These are phyloP conservation scores for Crocallis elinguaria DNA, from an alignment of 2,888 invertebrate species.

Conservation along the genomic window DNA sequence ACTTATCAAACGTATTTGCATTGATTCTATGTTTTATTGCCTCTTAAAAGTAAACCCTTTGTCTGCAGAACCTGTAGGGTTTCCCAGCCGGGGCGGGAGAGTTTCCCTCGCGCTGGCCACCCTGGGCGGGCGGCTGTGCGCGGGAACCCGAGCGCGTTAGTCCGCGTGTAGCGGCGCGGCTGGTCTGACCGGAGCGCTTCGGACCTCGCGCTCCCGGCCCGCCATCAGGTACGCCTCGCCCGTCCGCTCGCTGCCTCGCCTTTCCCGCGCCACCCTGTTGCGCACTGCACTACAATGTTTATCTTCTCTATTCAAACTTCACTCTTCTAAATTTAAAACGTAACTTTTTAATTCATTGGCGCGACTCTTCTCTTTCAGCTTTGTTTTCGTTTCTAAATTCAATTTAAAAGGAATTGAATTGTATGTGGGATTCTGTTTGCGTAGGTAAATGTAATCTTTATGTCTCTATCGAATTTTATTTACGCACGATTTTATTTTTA, in stretches of 20 bases:
- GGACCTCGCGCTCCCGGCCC: slow-evolving; percentile 61
- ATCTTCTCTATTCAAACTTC: slow-evolving; percentile 42
- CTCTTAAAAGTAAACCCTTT: neutral
- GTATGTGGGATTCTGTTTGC: slow-evolving; percentile 23
- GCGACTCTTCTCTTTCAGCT: slow-evolving; percentile 31
- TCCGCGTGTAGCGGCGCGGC: slow-evolving; percentile 77
- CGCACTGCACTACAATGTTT: slow-evolving; percentile 77
- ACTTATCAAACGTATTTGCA: too few species aligned
- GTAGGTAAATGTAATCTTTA: slow-evolving; percentile 21
- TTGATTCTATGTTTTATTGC: neutral
- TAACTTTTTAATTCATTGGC: slow-evolving; percentile 25
- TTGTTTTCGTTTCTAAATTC: slow-evolving; percentile 26
- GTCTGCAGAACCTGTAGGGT: neutral
- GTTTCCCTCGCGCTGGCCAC: slow-evolving; percentile 47
- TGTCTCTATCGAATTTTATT: slow-evolving; percentile 21
- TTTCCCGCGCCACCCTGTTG: slow-evolving; percentile 72
- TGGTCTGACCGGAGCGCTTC: slow-evolving; percentile 57
- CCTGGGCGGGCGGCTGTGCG: slow-evolving; percentile 42
- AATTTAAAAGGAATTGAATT: slow-evolving; percentile 25
- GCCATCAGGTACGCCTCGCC: slow-evolving; percentile 66
- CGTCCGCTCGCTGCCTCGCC: slow-evolving; percentile 49
- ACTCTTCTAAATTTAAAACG: slow-evolving; percentile 24
- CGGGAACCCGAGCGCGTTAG: slow-evolving; percentile 62
- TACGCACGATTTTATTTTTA: slow-evolving; percentile 28
- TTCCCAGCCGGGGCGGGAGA: slow-evolving; percentile 6